Conservation (phyloP, 2,888 invertebrate genomes). For the Digitonthophagus gazella region DNA sequence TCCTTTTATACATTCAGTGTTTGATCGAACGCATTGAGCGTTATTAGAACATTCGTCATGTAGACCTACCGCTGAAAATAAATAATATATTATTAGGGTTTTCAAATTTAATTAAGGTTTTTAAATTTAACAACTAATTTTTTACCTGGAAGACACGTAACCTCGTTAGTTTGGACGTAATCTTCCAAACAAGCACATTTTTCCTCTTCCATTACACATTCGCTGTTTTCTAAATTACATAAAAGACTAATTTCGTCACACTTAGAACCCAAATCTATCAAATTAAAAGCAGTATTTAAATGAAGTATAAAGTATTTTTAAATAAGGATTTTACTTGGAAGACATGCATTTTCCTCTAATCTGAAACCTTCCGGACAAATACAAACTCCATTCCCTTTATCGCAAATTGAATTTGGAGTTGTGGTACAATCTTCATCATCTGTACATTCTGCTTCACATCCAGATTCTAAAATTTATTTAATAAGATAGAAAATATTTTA, state of each 20-base stretch:
- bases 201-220: slow-evolving; percentile 13
- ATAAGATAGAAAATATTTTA: too few relatives aligned
- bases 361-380: slow-evolving; percentile 15
- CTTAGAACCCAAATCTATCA: slow-evolving; percentile 23
- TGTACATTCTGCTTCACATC: slow-evolving; percentile 4
- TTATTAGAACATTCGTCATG: slow-evolving; percentile 14
- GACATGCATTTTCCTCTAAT: slow-evolving; percentile 19
- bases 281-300: not conserved
- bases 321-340: slow-evolving; percentile 21
- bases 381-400: slow-evolving; percentile 2
- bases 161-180: slow-evolving; percentile 10
- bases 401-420: slow-evolving; percentile 20
- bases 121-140: not conserved
- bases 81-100: too few relatives aligned
- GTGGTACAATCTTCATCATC: slow-evolving; percentile 6
- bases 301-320: not conserved
- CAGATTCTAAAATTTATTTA: not conserved
- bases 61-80: slow-evolving; percentile 1
- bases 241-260: slow-evolving; percentile 10
- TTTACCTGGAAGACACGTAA: slow-evolving; percentile 21
- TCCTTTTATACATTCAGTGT: slow-evolving; percentile 20
- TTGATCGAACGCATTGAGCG: slow-evolving; percentile 14
- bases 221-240: slow-evolving; percentile 21
- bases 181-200: slow-evolving; percentile 19
- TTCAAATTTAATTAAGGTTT: too few relatives aligned